Evolutionary conservation across 2,797 vertebrate genomes (phyloP).

Genomic region (Darevskia nairensis): DNA sequence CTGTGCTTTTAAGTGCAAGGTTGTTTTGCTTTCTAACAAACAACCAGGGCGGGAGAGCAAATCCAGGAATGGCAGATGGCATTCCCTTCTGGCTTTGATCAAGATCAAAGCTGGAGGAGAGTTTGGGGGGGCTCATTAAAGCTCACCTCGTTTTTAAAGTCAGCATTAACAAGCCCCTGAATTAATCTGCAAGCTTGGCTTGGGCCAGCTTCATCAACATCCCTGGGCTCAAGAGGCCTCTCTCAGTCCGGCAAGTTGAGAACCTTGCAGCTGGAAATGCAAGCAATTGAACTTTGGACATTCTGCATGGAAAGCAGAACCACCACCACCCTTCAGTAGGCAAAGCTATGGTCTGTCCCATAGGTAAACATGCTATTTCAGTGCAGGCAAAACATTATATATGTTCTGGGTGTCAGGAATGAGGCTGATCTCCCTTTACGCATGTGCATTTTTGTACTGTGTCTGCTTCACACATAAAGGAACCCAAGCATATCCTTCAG

Average conservation of each 20-base stretch:
- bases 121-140: too few species aligned
- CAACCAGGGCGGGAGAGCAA: too few species aligned
- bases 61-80: too few species aligned
- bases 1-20: too few species aligned
- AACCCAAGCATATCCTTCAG: conserved; percentile 13
- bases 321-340: not conserved
- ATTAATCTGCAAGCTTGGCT: not conserved
- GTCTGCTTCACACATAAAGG: not conserved
- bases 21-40: too few species aligned
- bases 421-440: not conserved
- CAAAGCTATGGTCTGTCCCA: too few species aligned
- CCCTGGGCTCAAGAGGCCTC: not conserved
- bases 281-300: not conserved
- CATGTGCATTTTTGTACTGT: not conserved
- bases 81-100: too few species aligned
- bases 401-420: not conserved
- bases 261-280: not conserved
- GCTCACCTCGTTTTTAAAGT: too few species aligned
- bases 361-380: not conserved
- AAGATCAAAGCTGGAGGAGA: not conserved
- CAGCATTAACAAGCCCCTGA: too few species aligned
- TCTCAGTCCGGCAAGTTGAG: not conserved
- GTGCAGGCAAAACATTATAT: not conserved
- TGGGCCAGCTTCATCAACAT: not conserved
- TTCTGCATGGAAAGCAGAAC: not conserved